phyloP scores from a whole-genome alignment of 2,888 invertebrate genomes.

The Megalurothrips usitatus region DNA sequence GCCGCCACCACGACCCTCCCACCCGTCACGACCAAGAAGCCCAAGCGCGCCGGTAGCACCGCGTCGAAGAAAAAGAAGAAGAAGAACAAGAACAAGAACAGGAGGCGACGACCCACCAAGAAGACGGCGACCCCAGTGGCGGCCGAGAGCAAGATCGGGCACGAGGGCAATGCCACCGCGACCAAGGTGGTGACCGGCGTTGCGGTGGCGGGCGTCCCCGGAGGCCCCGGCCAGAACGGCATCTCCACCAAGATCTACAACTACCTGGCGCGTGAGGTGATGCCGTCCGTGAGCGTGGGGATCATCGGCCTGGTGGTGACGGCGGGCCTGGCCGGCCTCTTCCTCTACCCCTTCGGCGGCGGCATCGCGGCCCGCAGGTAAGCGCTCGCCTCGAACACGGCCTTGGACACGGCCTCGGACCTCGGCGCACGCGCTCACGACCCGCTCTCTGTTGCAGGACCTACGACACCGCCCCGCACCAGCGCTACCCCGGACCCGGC shows the following conservation, averaged over 20 bases:
- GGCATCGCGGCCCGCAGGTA: constrained; percentile 48
- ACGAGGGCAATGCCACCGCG: constrained; percentile 44
- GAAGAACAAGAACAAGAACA: constrained; percentile 45
- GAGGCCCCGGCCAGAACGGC: constrained; percentile 51
- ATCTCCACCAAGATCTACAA: constrained; percentile 71
- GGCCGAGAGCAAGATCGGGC: constrained; percentile 46
- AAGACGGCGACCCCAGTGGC: constrained; percentile 45
- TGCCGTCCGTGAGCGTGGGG: constrained; percentile 76
- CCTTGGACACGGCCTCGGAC: no score
- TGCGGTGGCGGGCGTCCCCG: constrained; percentile 46
- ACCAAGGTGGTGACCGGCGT: constrained; percentile 42
- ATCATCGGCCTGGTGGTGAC: constrained; percentile 68
- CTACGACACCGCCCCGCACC: constrained; percentile 33
- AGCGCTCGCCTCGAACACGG: constrained; percentile 32
- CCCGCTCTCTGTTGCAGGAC: constrained; percentile 27
- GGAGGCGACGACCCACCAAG: constrained; percentile 47
- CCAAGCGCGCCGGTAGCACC: constrained; percentile 36
- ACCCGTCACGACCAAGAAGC: constrained; percentile 38
- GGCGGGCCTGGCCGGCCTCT: constrained; percentile 70
- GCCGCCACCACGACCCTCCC: constrained; percentile 46
- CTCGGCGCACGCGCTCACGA: no score
- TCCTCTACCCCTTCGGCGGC: constrained; percentile 68
- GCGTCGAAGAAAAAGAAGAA: constrained; percentile 41
- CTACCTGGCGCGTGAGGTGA: constrained; percentile 71
- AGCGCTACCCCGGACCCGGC: constrained; percentile 5